Percentiles rank a stretch among this genome's conserved stretches.
These are phyloP conservation scores for Pheosia tremula DNA, from an alignment of 2,888 invertebrate species.

Conservation along the genomic window DNA sequence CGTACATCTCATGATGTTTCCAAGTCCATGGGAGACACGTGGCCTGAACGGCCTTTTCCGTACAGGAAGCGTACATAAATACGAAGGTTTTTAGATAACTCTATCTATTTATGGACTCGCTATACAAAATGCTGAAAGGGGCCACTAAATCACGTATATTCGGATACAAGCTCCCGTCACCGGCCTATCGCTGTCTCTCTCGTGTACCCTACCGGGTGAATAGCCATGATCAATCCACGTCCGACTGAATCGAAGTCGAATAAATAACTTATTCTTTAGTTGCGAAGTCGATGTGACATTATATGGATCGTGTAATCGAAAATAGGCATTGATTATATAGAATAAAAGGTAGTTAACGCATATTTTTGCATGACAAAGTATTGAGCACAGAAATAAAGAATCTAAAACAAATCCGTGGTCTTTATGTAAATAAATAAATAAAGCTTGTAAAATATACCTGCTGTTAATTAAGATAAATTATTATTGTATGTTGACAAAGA, in stretches of 20 bases:
- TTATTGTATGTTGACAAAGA: too few species aligned
- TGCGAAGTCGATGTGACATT: constrained; percentile 48
- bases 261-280: constrained; percentile 45
- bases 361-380: too few species aligned
- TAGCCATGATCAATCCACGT: constrained; percentile 41
- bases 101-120: neutral
- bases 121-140: neutral
- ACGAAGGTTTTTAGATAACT: neutral
- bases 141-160: constrained; percentile 34
- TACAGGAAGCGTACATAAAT: too few species aligned
- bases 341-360: too few species aligned
- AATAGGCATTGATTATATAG: neutral
- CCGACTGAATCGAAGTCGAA: constrained; percentile 32
- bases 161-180: constrained; percentile 16
- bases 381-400: too few species aligned
- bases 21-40: too few species aligned
- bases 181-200: neutral
- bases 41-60: too few species aligned
- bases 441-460: too few species aligned
- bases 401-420: too few species aligned
- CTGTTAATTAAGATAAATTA: too few species aligned
- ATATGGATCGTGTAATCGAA: constrained; percentile 17
- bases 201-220: constrained; percentile 30
- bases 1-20: too few species aligned
- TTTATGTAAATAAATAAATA: too few species aligned